A percentile compares a stretch with the other conserved stretches of the same genome.
Evolutionary conservation across 1,140 invertebrate genomes (phyloP).

Genomic region (Eumeta japonica): DNA sequence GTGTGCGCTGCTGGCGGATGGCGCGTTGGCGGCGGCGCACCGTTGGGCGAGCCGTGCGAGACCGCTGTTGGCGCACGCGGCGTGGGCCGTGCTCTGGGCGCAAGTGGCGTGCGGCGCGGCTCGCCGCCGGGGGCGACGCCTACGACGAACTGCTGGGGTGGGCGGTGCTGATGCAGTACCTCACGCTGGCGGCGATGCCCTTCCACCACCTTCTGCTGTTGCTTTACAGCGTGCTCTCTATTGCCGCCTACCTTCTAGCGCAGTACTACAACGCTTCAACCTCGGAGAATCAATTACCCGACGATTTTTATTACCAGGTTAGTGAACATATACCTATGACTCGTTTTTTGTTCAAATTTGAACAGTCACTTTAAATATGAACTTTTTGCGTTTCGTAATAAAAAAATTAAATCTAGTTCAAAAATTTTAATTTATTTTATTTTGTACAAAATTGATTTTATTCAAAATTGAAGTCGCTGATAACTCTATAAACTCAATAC

Average conservation of each 20-base stretch:
- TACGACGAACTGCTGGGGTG: constrained; percentile 65
- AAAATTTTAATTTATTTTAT: too few species aligned
- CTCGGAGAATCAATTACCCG: constrained; percentile 28
- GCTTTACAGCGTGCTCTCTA: constrained; percentile 35
- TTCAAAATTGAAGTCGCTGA: too few species aligned
- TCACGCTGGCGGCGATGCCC: constrained; percentile 82
- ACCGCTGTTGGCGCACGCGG: constrained; percentile 60
- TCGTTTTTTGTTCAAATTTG: too few species aligned
- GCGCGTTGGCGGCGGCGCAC: constrained; percentile 50
- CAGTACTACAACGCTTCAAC: constrained; percentile 41
- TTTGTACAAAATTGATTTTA: too few species aligned
- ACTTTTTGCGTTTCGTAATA: neutral
- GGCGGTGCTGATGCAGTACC: constrained; percentile 78
- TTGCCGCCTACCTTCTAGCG: constrained; percentile 32
- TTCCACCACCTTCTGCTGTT: constrained; percentile 62
- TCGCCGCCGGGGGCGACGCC: constrained; percentile 47
- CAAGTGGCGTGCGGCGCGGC: constrained; percentile 61
- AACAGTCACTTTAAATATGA: too few species aligned
- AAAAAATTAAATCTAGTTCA: too few species aligned
- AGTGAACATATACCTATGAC: constrained; percentile 14
- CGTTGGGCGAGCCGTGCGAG: constrained; percentile 25
- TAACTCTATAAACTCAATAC: too few species aligned
- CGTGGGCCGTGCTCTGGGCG: constrained; percentile 63
- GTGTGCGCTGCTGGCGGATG: constrained; percentile 55
- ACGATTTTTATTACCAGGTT: constrained; percentile 61